Conservation (phyloP, 2,888 invertebrate species). For the Drosophila leonis region DNA sequence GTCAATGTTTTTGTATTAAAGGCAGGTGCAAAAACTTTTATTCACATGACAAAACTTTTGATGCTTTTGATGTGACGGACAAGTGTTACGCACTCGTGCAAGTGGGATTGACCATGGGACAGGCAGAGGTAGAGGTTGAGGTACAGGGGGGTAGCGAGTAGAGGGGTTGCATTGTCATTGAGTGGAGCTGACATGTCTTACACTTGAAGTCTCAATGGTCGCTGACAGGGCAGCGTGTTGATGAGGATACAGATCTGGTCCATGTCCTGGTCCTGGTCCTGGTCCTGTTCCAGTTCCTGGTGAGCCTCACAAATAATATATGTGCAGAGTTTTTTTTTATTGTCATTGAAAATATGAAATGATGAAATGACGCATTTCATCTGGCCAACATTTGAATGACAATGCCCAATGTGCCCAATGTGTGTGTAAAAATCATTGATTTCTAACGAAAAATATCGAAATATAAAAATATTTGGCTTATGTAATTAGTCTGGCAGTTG, state of each 20-base stretch:
- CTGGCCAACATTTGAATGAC: slow-evolving; percentile 59
- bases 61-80: slow-evolving; percentile 78
- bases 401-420: slow-evolving; percentile 46
- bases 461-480: slow-evolving; percentile 35
- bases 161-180: slow-evolving; percentile 37
- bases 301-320: slow-evolving; percentile 19
- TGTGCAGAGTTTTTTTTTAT: slow-evolving; percentile 52
- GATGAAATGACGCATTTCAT: slow-evolving; percentile 58
- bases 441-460: slow-evolving; percentile 4
- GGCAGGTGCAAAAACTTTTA: slow-evolving; percentile 78
- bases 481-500: slow-evolving; percentile 69
- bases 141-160: too few relatives aligned
- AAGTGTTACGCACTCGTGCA: slow-evolving; percentile 66
- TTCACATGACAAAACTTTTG: slow-evolving; percentile 77
- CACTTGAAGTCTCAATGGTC: slow-evolving; percentile 73
- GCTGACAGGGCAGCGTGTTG: slow-evolving; percentile 63
- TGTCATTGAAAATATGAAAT: slow-evolving; percentile 51
- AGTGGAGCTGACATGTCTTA: slow-evolving; percentile 76
- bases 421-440: slow-evolving; percentile 31
- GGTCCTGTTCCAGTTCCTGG: neutral
- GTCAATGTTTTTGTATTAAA: slow-evolving; percentile 66
- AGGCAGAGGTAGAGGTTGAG: neutral
- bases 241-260: slow-evolving; percentile 54
- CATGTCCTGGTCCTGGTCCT: neutral
- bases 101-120: slow-evolving; percentile 39